These are phyloP conservation scores for Philereme vetulata DNA, from an alignment of 2,888 invertebrate genomes.

Conservation along the genomic window DNA sequence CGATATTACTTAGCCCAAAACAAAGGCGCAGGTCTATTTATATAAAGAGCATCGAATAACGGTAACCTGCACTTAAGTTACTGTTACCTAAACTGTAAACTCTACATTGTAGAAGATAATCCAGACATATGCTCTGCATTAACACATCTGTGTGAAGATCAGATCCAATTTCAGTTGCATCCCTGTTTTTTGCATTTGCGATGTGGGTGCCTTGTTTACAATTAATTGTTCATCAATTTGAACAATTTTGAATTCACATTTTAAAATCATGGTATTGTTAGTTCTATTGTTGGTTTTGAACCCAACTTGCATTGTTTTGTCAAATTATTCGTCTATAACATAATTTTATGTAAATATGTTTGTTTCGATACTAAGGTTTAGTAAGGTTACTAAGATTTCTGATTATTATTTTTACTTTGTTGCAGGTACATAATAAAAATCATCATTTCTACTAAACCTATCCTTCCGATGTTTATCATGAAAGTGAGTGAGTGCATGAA, in stretches of 20 bases:
- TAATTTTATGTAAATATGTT: too few relatives aligned
- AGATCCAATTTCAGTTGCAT: conserved; percentile 65
- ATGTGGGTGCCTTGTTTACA: conserved; percentile 52
- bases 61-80: conserved; percentile 43
- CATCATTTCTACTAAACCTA: not conserved
- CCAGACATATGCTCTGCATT: conserved; percentile 64
- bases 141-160: conserved; percentile 64
- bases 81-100: conserved; percentile 19
- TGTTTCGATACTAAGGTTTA: too few relatives aligned
- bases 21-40: conserved; percentile 58
- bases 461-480: not conserved
- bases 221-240: conserved; percentile 23
- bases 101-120: conserved; percentile 53
- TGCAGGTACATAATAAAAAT: too few relatives aligned
- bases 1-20: conserved; percentile 44
- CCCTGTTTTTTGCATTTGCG: conserved; percentile 49
- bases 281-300: too few relatives aligned
- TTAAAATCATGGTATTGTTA: not conserved
- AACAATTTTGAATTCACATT: not conserved
- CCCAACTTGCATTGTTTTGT: too few relatives aligned
- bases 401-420: too few relatives aligned
- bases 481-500: not conserved
- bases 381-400: too few relatives aligned
- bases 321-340: too few relatives aligned
- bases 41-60: conserved; percentile 47